Percentiles rank a stretch among this genome's conserved stretches.
Evolutionary conservation across 92 coral and sea anemone species (phyloP).

Genomic region (Actinernus sp.): DNA sequence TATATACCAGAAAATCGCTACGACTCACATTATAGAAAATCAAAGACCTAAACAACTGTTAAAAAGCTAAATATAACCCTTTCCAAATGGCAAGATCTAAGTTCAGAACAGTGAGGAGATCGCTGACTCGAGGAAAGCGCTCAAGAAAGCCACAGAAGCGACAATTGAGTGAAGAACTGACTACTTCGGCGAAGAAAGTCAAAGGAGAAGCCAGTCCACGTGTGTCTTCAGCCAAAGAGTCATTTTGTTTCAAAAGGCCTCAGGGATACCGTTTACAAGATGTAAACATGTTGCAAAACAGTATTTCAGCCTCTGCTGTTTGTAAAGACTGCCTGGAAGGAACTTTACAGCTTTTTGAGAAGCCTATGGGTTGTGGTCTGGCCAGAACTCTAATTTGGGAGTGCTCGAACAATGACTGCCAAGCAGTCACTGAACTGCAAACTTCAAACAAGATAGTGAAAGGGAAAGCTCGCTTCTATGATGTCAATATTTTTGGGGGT

Average conservation of each 20-base stretch:
- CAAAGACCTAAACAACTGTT: too few relatives aligned
- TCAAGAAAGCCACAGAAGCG: constrained; percentile 16
- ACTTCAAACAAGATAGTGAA: constrained; percentile 30
- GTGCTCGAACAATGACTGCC: constrained; percentile 34
- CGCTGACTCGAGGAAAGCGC: constrained; percentile 27
- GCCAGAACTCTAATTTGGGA: constrained; percentile 34
- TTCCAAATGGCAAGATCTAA: constrained; percentile 21
- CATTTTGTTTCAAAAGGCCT: constrained; percentile 5
- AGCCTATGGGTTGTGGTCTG: constrained; percentile 39
- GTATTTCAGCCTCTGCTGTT: constrained; percentile 30
- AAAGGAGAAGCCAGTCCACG: neutral
- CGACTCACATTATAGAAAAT: too few relatives aligned
- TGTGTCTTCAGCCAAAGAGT: too few relatives aligned
- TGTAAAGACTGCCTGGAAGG: constrained; percentile 36
- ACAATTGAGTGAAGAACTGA: constrained; percentile 5
- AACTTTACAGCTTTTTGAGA: constrained; percentile 26
- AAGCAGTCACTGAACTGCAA: constrained; percentile 26
- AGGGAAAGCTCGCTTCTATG: constrained; percentile 40
- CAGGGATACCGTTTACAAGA: constrained; percentile 45
- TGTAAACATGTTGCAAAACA: constrained; percentile 11
- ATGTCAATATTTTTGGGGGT: too few relatives aligned
- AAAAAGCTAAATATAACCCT: too few relatives aligned
- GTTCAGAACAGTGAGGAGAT: constrained; percentile 24
- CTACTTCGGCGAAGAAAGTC: constrained; percentile 42
- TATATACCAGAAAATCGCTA: too few relatives aligned